Base-by-base conservation (phyloP, 2,888 invertebrate species). In the Lepidocyrtinus sp. region DNA sequence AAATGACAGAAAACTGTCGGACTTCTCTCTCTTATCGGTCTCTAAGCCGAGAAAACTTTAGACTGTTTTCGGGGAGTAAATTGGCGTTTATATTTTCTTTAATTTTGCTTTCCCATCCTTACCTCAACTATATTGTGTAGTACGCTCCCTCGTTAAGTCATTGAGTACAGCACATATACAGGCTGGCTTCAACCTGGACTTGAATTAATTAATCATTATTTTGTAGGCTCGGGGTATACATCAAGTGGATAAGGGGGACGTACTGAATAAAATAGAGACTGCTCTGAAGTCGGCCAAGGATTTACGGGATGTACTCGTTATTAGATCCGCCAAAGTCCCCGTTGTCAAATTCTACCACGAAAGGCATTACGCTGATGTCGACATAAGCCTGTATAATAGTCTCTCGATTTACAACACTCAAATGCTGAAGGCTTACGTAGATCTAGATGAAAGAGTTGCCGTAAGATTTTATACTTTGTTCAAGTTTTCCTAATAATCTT, bases 321-420 rank as follows among this genome's bases (percentile, higher is more conserved):
- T 92, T 65, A 88, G 90, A 2, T 90, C 90, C 17, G 92, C 92
- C 26, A 91, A 92, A 87, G 92, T 92, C 24, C 92, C 92, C 2
- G 92, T 92, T 79, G 90, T 92, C 27, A 92, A 92, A 87, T 91
- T 92, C 87, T 87, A 86, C 15, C 89, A 90, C 82, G 82, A 87
- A 3, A 83, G 86, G 12, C 87, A 88, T 5, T 86, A 87, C 19
- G 87, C 91, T 45, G 91, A 91, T 83, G 91, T 91, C n/a, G 92
- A 92, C 87, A 91, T 92, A 71, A 91, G 91, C 84, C 88, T 92
- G 65, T 91, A 92, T 87, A 92, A 92, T 87, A 89, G 89, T 17
- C 88, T 92, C 85, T 92, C 91, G 1, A 88, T 90, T 82, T 89
- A 90, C 83, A 92, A 92, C 87, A 91, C 92, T 0, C 85, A 88